phyloP scores from a whole-genome alignment of 2,888 invertebrate species.

The Syritta pipiens region DNA sequence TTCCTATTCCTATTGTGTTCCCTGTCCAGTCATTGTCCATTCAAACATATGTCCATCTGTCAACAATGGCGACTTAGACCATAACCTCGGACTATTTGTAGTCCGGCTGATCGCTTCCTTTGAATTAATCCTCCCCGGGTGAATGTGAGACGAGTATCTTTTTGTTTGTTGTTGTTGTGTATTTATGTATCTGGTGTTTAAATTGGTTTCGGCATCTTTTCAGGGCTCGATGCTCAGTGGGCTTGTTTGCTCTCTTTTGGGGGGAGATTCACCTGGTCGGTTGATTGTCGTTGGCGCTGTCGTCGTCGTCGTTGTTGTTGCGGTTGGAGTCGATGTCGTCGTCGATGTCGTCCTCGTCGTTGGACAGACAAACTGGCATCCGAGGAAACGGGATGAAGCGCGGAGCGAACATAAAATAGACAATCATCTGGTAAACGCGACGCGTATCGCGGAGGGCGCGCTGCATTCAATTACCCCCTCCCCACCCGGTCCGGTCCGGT shows the following conservation, averaged over 20 bases:
- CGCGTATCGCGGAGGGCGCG: conserved; percentile 10
- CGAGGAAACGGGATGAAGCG: too few relatives aligned
- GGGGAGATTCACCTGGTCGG: conserved; percentile 30
- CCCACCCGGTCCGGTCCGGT: too few relatives aligned
- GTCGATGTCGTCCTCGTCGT: background rate
- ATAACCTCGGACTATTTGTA: conserved; percentile 47
- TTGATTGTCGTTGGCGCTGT: conserved; percentile 18
- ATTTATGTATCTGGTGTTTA: conserved; percentile 20
- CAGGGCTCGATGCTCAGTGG: conserved; percentile 8
- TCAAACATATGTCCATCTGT: conserved; percentile 64
- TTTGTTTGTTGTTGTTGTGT: conserved; percentile 9
- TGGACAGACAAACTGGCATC: conserved; percentile 50
- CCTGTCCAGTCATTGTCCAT: conserved; percentile 56
- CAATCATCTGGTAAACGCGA: conserved; percentile 27
- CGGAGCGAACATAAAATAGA: conserved; percentile 29
- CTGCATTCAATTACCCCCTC: conserved; percentile 18
- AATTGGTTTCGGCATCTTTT: conserved; percentile 30
- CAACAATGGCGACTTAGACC: conserved; percentile 56
- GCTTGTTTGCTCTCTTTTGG: conserved; percentile 40
- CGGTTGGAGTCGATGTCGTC: conserved; percentile 11
- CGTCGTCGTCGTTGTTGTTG: background rate
- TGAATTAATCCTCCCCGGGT: conserved; percentile 60
- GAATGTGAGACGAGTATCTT: too few relatives aligned
- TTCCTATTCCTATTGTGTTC: too few relatives aligned
- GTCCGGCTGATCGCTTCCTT: conserved; percentile 51